These are phyloP conservation scores for Cheilosia vulpina DNA, from an alignment of 2,888 invertebrate species.

Conservation along the genomic window DNA sequence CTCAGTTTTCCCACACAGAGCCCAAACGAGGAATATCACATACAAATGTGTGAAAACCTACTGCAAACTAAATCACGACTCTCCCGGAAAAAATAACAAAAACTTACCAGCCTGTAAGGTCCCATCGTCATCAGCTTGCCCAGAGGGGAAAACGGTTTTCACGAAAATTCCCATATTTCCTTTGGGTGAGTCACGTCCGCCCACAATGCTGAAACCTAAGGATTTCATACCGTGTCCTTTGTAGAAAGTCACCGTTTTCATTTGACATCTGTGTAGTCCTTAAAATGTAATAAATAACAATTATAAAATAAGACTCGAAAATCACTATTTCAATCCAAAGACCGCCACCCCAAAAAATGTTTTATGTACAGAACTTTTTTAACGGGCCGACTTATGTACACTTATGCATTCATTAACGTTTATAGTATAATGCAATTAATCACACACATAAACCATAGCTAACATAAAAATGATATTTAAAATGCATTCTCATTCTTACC, in stretches of 20 bases:
- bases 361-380: background rate
- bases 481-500: no score
- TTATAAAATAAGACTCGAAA: no score
- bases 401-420: no score
- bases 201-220: constrained; percentile 95
- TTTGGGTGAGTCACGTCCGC: constrained; percentile 93
- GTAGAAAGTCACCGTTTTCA: constrained; percentile 87
- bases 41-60: background rate
- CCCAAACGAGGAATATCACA: no score
- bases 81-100: background rate
- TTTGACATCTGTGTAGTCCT: constrained; percentile 70
- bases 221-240: constrained; percentile 94
- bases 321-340: background rate
- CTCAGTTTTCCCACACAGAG: no score
- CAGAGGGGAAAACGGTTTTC: constrained; percentile 93
- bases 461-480: no score
- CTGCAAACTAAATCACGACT: no score
- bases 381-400: no score
- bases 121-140: constrained; percentile 93
- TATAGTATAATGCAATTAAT: no score
- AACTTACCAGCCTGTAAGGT: constrained; percentile 91
- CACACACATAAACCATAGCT: no score
- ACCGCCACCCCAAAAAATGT: background rate
- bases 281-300: background rate
- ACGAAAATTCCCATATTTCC: constrained; percentile 95